Evolutionary conservation across 1,140 invertebrate species (phyloP), one percentile per base, ranked within the genome.

Genomic region (Leguminivora glycinivorella): DNA sequence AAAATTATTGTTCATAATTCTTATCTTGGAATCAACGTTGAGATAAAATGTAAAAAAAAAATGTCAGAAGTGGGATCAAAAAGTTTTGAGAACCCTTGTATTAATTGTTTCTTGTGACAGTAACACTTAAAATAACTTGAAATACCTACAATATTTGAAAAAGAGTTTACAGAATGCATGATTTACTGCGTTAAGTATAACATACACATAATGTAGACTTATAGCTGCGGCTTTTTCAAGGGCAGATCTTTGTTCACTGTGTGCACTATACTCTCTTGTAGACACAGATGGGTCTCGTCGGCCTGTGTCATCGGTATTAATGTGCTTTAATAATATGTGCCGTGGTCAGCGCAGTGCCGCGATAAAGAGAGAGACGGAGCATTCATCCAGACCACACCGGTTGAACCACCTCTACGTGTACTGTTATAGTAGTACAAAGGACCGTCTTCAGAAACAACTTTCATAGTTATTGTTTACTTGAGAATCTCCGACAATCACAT

Each of bases 241-340:
- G 83, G 81, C 83, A 87, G 79, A 84, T 78, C 81, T 87, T 90
- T 85, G 83, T 89, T 83, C 79, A 70, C 72, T 75, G 69, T 81
- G 76, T 79, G 82, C 81, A 83, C 84, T 89, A 84, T 85, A 78
- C 72, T 76, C 77, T 67, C 75, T 79, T 85, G 85, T 90, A 72
- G 85, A 90, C 84, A 89, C 88, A 90, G 86, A 83, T 89, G 88
- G 86, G 83, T 82, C 82, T 88, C 85, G 86, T 89, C 83, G 83
- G 80, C 79, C 82, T 89, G 84, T 90, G 88, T 89, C 87, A 89
- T 88, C 86, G 82, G 83, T 88, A 88, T 89, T 85, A 89, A 89
- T 84, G 83, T 87, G 78, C 76, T 84, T 82, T 81, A 83, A 84
- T 84, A 85, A 81, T 86, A 88, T 79, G 79, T 83, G 83, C 79